Evolutionary conservation across 2,113 vertebrate species (phyloP).

Genomic region (Proterorhinus semilunaris): DNA sequence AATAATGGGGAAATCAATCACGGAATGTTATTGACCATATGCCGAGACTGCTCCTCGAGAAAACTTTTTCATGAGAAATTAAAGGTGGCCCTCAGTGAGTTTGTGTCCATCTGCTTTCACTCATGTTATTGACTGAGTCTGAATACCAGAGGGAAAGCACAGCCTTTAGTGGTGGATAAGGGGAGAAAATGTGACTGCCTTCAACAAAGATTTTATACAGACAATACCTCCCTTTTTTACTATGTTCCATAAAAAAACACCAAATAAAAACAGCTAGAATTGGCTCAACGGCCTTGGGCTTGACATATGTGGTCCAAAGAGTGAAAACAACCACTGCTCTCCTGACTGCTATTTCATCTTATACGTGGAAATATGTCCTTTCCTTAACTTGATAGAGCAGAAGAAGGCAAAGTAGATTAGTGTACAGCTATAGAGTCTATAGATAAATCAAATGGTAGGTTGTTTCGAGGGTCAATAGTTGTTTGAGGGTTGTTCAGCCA

Average conservation of each 20-base stretch:
- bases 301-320: slow-evolving; percentile 1
- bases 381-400: background rate
- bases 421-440: too few species aligned
- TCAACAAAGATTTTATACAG: background rate
- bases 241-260: background rate
- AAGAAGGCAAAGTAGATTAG: background rate
- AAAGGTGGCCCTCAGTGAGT: background rate
- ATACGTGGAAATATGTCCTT: background rate
- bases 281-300: slow-evolving; percentile 3
- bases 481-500: background rate
- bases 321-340: background rate
- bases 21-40: slow-evolving; percentile 26
- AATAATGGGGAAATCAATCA: slow-evolving; percentile 25
- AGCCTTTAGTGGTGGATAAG: slow-evolving; percentile 1
- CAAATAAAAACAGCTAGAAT: background rate
- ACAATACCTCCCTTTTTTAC: slow-evolving; percentile 1
- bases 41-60: background rate
- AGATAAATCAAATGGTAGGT: too few species aligned
- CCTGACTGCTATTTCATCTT: background rate
- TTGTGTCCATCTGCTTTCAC: background rate
- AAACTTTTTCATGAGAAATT: background rate
- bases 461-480: too few species aligned
- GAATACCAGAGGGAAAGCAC: background rate
- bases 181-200: background rate
- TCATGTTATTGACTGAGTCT: background rate